phyloP scores from a whole-genome alignment of 1,140 invertebrate genomes.

The Leucophenga varia region DNA sequence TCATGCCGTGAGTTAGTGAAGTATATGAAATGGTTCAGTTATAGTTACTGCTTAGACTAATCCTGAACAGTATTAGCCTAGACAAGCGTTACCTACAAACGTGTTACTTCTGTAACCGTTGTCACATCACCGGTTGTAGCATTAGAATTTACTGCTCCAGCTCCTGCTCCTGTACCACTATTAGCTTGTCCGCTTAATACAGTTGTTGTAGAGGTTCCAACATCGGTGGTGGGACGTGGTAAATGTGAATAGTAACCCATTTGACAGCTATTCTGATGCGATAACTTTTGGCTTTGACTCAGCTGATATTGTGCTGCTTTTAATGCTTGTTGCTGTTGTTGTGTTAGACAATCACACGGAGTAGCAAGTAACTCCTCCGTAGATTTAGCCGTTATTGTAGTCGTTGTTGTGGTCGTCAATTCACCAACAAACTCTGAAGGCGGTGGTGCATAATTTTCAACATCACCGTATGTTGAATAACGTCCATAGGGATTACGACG shows the following conservation, averaged over 20 bases:
- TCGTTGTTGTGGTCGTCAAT: constrained; percentile 59
- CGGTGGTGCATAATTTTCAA: constrained; percentile 54
- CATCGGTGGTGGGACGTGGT: constrained; percentile 43
- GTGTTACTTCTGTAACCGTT: constrained; percentile 48
- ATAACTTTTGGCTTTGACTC: constrained; percentile 39
- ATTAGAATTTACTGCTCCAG: too few species aligned
- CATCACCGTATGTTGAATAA: constrained; percentile 55
- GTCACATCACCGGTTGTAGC: constrained; percentile 2
- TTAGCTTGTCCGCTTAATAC: constrained; percentile 19
- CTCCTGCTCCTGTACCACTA: too few species aligned
- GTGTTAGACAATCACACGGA: constrained; percentile 38
- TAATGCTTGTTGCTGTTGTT: constrained; percentile 39
- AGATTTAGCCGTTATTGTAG: constrained; percentile 67
- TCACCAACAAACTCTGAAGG: constrained; percentile 58
- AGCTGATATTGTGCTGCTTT: constrained; percentile 49
- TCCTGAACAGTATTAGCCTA: constrained; percentile 6
- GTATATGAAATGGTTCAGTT: too few species aligned
- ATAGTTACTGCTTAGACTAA: too few species aligned
- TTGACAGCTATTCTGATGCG: constrained; percentile 52
- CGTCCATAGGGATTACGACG: constrained; percentile 59
- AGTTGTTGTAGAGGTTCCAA: constrained; percentile 34
- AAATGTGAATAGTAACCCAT: constrained; percentile 54
- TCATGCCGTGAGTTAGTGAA: too few species aligned
- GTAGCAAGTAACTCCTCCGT: constrained; percentile 72
- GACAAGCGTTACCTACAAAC: constrained; percentile 38